Evolutionary conservation across 2,113 vertebrate species (phyloP).

Genomic region (Phalacrocorax aristotelis): DNA sequence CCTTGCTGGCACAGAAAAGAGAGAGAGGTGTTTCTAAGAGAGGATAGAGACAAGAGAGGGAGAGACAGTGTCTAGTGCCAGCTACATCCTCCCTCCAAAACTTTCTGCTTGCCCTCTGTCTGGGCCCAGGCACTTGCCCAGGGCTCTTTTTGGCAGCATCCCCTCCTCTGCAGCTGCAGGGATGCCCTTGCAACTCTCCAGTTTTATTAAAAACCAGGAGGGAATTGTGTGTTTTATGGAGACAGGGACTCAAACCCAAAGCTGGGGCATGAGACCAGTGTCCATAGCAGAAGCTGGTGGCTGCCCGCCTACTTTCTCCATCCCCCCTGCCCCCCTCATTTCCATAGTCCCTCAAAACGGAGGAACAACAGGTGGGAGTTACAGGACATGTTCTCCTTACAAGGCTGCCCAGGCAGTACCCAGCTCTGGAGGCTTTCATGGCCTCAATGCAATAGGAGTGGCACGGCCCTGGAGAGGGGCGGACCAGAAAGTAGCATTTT

Average conservation of each 20-base stretch:
- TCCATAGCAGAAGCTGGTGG: not conserved
- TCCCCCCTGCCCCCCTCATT: not conserved
- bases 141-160: not conserved
- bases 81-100: not conserved
- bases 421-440: not conserved
- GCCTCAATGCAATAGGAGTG: not conserved
- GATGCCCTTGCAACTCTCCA: not conserved
- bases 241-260: not conserved
- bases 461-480: rapidly evolving
- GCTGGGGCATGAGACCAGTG: rapidly evolving
- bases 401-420: not conserved
- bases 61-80: not conserved
- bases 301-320: not conserved
- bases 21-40: not conserved
- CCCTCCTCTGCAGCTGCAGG: not conserved
- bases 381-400: not conserved
- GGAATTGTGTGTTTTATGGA: not conserved
- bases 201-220: not conserved
- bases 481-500: not conserved
- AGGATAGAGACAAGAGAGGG: not conserved
- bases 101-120: not conserved
- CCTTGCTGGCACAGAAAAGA: not conserved
- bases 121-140: not conserved
- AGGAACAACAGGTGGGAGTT: not conserved
- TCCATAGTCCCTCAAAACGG: not conserved